These are phyloP conservation scores for Hyperoplus lanceolatus DNA, from an alignment of 2,797 vertebrate species.

Conservation along the genomic window DNA sequence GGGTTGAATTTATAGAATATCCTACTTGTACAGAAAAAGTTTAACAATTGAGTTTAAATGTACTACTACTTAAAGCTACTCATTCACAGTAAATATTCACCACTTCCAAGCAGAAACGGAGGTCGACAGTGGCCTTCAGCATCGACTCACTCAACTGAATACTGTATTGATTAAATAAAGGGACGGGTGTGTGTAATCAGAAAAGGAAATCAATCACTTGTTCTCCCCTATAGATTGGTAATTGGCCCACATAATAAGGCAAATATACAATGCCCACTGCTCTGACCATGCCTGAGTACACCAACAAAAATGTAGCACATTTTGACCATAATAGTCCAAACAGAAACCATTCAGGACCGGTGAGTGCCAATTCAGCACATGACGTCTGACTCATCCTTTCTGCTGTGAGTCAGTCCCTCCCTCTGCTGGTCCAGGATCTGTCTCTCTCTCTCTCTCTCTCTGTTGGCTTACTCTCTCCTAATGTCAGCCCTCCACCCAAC, in stretches of 20 bases:
- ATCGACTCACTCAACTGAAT: slow-evolving; percentile 6
- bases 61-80: not conserved
- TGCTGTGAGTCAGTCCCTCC: slow-evolving; percentile 69
- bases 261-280: not conserved
- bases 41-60: not conserved
- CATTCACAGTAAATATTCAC: not conserved
- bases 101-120: not conserved
- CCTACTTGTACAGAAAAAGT: not conserved
- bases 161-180: slow-evolving; percentile 21
- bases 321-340: slow-evolving; percentile 26
- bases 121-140: slow-evolving; percentile 15
- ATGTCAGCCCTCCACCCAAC: slow-evolving; percentile 36
- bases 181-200: not conserved
- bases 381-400: slow-evolving; percentile 74
- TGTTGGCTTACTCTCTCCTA: slow-evolving; percentile 48
- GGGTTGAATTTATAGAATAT: slow-evolving; percentile 7
- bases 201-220: slow-evolving; percentile 31
- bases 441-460: slow-evolving; percentile 48
- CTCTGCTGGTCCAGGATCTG: slow-evolving; percentile 61
- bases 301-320: slow-evolving; percentile 36
- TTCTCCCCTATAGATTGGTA: slow-evolving; percentile 3
- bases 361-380: slow-evolving; percentile 71
- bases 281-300: not conserved
- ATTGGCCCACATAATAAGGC: not conserved
- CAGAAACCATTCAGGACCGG: slow-evolving; percentile 47